Evolutionary conservation across 2,113 vertebrate species (phyloP).

Genomic region (Notiomystis cincta): DNA sequence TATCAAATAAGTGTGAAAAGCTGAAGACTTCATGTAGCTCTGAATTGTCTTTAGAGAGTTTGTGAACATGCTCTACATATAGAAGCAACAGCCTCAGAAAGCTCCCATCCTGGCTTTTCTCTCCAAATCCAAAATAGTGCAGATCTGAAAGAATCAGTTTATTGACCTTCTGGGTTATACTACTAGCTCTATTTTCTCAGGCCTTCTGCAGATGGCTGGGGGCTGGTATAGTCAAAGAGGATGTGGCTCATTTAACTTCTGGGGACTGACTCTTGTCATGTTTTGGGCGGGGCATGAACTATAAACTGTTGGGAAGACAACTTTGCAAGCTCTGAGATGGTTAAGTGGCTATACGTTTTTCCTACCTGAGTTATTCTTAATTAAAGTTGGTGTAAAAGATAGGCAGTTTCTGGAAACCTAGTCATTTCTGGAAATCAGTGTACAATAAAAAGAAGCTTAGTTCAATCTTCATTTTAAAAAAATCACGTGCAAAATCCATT

Average conservation of each 20-base stretch:
- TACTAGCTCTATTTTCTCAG: conserved; percentile 37
- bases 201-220: conserved; percentile 41
- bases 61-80: not conserved
- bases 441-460: not conserved
- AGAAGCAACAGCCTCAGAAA: not conserved
- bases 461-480: not conserved
- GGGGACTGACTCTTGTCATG: not conserved
- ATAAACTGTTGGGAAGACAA: not conserved
- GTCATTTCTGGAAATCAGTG: not conserved
- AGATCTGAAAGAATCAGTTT: conserved; percentile 5
- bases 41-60: not conserved
- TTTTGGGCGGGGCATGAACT: not conserved
- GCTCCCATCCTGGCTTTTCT: not conserved
- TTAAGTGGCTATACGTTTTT: not conserved
- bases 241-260: conserved; percentile 27
- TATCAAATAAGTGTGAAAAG: not conserved
- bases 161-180: conserved; percentile 16
- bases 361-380: not conserved
- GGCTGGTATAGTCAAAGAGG: conserved; percentile 15
- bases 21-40: not conserved
- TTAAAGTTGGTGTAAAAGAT: not conserved
- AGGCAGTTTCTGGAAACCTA: not conserved
- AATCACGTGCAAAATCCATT: not conserved
- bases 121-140: not conserved
- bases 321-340: not conserved